phyloP scores from a whole-genome alignment of 2,888 invertebrate genomes.

The Dolomedes plantarius region DNA sequence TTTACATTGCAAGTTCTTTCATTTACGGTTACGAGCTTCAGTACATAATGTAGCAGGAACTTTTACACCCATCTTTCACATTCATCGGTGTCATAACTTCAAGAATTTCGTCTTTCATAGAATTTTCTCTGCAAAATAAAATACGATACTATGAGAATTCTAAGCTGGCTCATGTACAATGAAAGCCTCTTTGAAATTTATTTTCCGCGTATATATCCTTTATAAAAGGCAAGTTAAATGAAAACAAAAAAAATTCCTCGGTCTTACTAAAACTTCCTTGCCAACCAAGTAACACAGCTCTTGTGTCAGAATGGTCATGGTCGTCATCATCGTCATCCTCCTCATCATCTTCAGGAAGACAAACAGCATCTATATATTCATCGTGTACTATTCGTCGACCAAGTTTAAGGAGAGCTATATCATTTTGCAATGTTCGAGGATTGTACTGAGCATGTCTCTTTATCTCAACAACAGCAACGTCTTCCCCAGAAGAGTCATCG shows the following conservation, averaged over 20 bases:
- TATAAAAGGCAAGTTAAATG: no score
- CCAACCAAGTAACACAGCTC: conserved; percentile 85
- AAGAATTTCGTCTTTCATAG: conserved; percentile 18
- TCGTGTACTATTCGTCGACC: conserved; percentile 86
- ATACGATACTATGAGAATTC: no score
- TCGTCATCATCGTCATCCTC: conserved; percentile 78
- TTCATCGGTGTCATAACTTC: conserved; percentile 3
- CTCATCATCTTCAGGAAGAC: conserved; percentile 78
- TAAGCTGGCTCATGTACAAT: no score
- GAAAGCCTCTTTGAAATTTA: no score
- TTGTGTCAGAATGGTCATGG: conserved; percentile 75
- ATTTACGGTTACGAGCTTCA: conserved; percentile 31
- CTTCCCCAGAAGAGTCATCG: background rate
- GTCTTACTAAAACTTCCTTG: conserved; percentile 79
- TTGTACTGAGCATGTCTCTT: conserved; percentile 59
- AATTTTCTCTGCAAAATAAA: background rate
- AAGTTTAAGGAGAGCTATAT: conserved; percentile 87
- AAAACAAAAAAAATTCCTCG: no score
- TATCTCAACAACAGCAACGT: conserved; percentile 48
- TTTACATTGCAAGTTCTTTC: conserved; percentile 55
- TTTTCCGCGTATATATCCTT: no score
- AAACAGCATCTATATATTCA: conserved; percentile 76
- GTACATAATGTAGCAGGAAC: conserved; percentile 39
- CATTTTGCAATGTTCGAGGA: conserved; percentile 63
- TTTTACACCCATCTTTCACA: conserved; percentile 10